Evolutionary conservation across 2,888 invertebrate genomes (phyloP).

Genomic region (Drosophila cognata): DNA sequence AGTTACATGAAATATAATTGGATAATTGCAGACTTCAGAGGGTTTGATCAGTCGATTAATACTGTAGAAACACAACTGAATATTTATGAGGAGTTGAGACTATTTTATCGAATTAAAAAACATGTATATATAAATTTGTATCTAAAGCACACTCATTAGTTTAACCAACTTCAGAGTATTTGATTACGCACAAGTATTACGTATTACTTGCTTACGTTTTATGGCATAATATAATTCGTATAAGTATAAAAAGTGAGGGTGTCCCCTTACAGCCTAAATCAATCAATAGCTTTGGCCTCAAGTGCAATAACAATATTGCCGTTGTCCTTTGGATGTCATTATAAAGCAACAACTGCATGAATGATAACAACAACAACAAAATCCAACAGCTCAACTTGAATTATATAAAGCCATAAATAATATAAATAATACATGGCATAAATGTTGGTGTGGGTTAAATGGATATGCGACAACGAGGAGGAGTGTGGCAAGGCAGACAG

Average conservation of each 20-base stretch:
- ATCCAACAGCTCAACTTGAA: slow-evolving; percentile 7
- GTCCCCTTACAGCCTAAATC: slow-evolving; percentile 28
- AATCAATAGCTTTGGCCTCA: slow-evolving; percentile 38
- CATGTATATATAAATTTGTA: background rate
- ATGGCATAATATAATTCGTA: background rate
- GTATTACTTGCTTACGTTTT: background rate
- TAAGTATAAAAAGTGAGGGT: background rate
- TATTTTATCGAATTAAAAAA: background rate
- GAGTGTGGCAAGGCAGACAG: background rate
- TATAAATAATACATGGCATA: slow-evolving; percentile 58
- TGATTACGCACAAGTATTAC: background rate
- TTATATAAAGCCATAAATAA: slow-evolving; percentile 23
- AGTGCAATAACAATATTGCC: slow-evolving; percentile 19
- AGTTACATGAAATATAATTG: background rate
- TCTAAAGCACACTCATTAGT: background rate
- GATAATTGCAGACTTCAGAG: background rate
- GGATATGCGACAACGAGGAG: slow-evolving; percentile 9
- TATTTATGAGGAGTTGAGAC: background rate
- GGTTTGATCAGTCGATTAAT: background rate
- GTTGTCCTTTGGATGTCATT: slow-evolving; percentile 40
- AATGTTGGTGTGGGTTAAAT: slow-evolving; percentile 15
- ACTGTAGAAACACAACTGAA: background rate
- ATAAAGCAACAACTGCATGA: background rate
- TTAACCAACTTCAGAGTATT: background rate
- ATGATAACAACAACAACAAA: slow-evolving; percentile 1